Evolutionary conservation across 1,140 invertebrate species (phyloP).

Genomic region (Eciton burchellii): DNA sequence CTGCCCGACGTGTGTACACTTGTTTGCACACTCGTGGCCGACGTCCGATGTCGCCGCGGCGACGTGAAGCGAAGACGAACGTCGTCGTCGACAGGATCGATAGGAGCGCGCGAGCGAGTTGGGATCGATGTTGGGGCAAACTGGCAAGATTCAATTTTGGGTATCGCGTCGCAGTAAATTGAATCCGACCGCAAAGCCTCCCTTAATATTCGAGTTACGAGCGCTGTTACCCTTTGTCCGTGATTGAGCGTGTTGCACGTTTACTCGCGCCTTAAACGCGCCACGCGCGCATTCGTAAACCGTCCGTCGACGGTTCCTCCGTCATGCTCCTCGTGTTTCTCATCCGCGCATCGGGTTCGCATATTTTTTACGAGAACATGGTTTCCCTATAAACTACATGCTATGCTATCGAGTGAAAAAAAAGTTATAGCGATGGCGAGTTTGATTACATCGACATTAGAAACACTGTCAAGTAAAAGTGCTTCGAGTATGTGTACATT

Average conservation of each 20-base stretch:
- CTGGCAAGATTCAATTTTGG: slow-evolving; percentile 24
- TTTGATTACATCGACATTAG: too few species aligned
- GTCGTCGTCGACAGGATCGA: neutral
- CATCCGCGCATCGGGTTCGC: too few species aligned
- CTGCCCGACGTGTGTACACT: slow-evolving; percentile 6
- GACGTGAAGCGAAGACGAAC: neutral
- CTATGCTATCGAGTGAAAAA: too few species aligned
- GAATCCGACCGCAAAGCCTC: slow-evolving; percentile 8
- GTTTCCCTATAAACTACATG: too few species aligned
- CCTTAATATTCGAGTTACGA: slow-evolving; percentile 56
- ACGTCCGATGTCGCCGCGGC: neutral
- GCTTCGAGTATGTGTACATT: too few species aligned
- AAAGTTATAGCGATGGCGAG: too few species aligned
- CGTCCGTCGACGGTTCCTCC: neutral
- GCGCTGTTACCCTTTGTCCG: slow-evolving; percentile 45
- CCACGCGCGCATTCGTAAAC: slow-evolving; percentile 27
- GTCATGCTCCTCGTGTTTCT: neutral
- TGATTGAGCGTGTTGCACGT: slow-evolving; percentile 37
- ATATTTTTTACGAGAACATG: too few species aligned
- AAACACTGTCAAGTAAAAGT: too few species aligned
- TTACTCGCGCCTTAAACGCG: slow-evolving; percentile 30
- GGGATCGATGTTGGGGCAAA: neutral
- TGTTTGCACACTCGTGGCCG: slow-evolving; percentile 3
- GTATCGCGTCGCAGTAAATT: slow-evolving; percentile 41
- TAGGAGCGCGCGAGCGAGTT: neutral